Evolutionary conservation across 2,888 invertebrate genomes (phyloP), one percentile per base, ranked within the genome.

Genomic region (Euzetes globulus): DNA sequence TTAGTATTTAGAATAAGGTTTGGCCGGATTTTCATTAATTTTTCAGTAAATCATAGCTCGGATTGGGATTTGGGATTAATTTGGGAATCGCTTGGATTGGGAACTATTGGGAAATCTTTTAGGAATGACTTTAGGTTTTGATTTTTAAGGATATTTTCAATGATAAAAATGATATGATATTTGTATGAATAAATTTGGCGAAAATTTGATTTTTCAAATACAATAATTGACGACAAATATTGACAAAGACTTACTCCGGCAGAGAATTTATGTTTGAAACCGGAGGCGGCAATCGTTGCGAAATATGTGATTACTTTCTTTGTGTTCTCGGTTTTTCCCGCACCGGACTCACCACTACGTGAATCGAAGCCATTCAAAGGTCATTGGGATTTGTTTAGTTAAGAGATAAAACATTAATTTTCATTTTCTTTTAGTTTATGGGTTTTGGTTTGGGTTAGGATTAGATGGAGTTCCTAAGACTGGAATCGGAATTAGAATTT

Each of bases 231-330:
- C 33, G 33, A 7, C 7, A 33, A 33, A 33, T 33, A 33, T 33
- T 7, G 33, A 13, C 7, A 71, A 27, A 58, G 22, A 74, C 74
- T 74, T 74, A 74, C 74, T 52, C 74, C 74, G 37, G 74, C 13
- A 13, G 71, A 55, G 45, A 74, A 71, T 25, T 74, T 74, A 52
- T 74, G 74, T 45, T 74, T 74, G 70, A 52, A 71, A 58, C 74
- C 74, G 2, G 74, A 75, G 13, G 93, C 92, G 87, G 94, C 94
- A 81, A 94, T 94, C 84, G 93, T 94, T 86, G 96, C 97, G 79
- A 84, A 83, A 79, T 83, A 84, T 77, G 83, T 82, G 78, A 85
- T 84, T 75, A 84, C 84, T 79, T 83, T 83, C 81, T 84, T 85
- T 75, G 84, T 84, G 80, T 84, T 84, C 77, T 87, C 87, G 76